phyloP scores from a whole-genome alignment of 2,113 vertebrate genomes.

The Girardinichthys multiradiatus region DNA sequence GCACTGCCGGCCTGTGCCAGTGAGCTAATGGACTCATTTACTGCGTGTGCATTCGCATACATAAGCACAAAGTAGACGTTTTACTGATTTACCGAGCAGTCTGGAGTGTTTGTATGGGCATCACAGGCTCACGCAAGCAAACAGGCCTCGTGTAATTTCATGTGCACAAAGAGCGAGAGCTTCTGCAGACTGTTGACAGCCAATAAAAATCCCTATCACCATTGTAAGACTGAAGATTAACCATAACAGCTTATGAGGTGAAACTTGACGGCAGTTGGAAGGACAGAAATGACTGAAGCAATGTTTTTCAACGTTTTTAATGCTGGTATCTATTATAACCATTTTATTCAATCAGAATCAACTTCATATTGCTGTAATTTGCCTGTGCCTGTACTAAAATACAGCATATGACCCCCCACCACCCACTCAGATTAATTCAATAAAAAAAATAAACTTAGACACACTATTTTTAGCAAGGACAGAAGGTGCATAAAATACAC shows the following conservation, averaged over 20 bases:
- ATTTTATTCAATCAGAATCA: background rate
- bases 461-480: background rate
- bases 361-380: background rate
- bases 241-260: slow-evolving; percentile 5
- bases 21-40: slow-evolving; percentile 69
- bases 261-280: slow-evolving; percentile 7
- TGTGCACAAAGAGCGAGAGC: slow-evolving; percentile 54
- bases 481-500: background rate
- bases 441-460: background rate
- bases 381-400: background rate
- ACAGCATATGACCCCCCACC: background rate
- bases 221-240: slow-evolving; percentile 16
- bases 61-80: slow-evolving; percentile 43
- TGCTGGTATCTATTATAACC: slow-evolving; percentile 3
- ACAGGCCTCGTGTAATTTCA: slow-evolving; percentile 60
- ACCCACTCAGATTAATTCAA: background rate
- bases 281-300: background rate
- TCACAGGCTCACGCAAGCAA: slow-evolving; percentile 59
- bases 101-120: slow-evolving; percentile 72
- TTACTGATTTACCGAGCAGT: slow-evolving; percentile 60
- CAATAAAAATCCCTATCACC: slow-evolving; percentile 51
- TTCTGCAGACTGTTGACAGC: slow-evolving; percentile 39
- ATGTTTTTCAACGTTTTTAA: background rate
- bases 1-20: slow-evolving; percentile 22
- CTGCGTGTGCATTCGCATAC: slow-evolving; percentile 43